Evolutionary conservation across 2,888 invertebrate species (phyloP).

Genomic region (Apodemia mormo): DNA sequence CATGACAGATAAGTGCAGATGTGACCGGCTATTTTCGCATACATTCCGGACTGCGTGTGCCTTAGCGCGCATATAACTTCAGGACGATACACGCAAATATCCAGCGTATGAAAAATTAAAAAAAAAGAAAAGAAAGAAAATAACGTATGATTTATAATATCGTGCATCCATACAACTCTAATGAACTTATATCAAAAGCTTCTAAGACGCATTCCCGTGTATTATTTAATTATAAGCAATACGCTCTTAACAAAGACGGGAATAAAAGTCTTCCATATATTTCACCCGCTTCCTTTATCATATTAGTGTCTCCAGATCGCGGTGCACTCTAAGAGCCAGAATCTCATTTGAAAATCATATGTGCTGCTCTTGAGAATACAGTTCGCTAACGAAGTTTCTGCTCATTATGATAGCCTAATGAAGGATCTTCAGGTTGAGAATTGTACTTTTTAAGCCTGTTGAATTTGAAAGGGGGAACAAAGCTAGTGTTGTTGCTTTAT

Average conservation of each 20-base stretch:
- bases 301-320: neutral
- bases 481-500: neutral
- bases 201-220: neutral
- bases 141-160: too few species aligned
- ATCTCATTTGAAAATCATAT: slow-evolving; percentile 3
- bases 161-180: neutral
- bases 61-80: too few species aligned
- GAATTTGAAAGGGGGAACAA: neutral
- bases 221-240: neutral
- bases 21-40: too few species aligned
- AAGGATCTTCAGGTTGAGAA: neutral
- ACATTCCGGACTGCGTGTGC: too few species aligned
- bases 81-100: too few species aligned
- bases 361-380: neutral
- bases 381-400: neutral
- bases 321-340: neutral
- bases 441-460: neutral
- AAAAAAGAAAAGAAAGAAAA: too few species aligned
- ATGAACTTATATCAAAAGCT: neutral
- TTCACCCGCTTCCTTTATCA: neutral
- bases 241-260: neutral
- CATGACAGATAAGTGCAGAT: too few species aligned
- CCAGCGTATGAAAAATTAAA: too few species aligned
- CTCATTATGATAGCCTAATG: neutral
- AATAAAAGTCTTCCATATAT: neutral